Percentiles rank a stretch among this genome's conserved stretches.
Conservation (phyloP, 2,888 invertebrate species). For the Halictus ligatus region DNA sequence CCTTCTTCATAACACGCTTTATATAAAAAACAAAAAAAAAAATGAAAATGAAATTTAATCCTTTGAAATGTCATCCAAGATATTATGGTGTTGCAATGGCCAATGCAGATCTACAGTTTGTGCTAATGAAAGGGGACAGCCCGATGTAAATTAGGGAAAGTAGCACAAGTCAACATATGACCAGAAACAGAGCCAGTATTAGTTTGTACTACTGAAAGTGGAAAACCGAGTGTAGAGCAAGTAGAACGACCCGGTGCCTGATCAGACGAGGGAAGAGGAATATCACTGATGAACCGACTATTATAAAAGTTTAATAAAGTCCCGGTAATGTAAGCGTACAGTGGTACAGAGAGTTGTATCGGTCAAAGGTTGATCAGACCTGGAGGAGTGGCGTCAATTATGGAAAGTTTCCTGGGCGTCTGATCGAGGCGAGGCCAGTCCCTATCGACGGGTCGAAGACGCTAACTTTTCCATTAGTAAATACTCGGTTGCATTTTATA, state of each 20-base stretch:
- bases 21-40: too few relatives aligned
- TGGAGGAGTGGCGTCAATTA: conserved; percentile 17
- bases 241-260: background rate
- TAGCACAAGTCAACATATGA: background rate
- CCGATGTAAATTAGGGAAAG: too few relatives aligned
- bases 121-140: background rate
- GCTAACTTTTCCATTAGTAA: conserved; percentile 48
- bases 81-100: too few relatives aligned
- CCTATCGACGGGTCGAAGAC: conserved; percentile 25
- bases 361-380: background rate
- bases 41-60: too few relatives aligned
- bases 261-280: background rate
- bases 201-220: background rate
- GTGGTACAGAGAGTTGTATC: background rate
- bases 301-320: background rate
- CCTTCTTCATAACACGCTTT: too few relatives aligned
- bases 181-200: background rate
- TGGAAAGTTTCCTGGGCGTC: conserved; percentile 30
- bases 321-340: background rate
- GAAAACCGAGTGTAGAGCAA: background rate
- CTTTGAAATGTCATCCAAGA: too few relatives aligned
- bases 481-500: conserved; percentile 27
- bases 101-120: too few relatives aligned
- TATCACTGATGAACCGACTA: background rate
- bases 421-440: conserved; percentile 25